A percentile compares a stretch with the other conserved stretches of the same genome.
Conservation (phyloP, 1,140 invertebrate genomes). For the Bilobella aurantiaca region DNA sequence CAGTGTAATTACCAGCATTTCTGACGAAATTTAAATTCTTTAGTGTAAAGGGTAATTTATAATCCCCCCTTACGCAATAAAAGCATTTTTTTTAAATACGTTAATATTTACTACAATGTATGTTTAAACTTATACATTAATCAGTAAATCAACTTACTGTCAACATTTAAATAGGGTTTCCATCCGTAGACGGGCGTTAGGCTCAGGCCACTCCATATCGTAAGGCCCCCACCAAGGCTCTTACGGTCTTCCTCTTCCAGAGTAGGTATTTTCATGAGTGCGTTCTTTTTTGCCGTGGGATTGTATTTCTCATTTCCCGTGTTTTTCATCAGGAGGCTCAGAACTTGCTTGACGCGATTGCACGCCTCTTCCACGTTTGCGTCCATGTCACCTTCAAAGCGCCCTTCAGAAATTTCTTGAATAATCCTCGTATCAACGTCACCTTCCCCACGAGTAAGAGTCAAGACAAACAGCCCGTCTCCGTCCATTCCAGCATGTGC, state of each 20-base stretch:
- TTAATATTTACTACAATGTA: no score
- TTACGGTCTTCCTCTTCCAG: neutral
- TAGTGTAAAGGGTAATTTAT: no score
- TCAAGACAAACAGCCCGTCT: neutral
- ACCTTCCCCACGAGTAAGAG: neutral
- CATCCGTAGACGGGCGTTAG: neutral
- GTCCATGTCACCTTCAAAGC: neutral
- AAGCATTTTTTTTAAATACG: no score
- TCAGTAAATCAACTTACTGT: neutral
- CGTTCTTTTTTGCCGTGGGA: neutral
- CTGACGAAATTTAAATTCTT: no score
- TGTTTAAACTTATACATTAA: no score
- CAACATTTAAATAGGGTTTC: neutral
- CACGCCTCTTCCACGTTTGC: neutral
- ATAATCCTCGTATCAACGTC: neutral
- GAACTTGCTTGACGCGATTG: neutral
- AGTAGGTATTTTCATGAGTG: neutral
- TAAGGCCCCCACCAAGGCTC: neutral
- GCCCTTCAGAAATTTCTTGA: neutral
- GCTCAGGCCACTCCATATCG: neutral
- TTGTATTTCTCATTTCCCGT: neutral
- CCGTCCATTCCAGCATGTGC: neutral
- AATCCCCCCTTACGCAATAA: no score
- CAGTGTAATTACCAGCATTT: no score
- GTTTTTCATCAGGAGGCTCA: neutral